phyloP scores from a whole-genome alignment of 1,140 invertebrate genomes.

The Mya arenaria region DNA sequence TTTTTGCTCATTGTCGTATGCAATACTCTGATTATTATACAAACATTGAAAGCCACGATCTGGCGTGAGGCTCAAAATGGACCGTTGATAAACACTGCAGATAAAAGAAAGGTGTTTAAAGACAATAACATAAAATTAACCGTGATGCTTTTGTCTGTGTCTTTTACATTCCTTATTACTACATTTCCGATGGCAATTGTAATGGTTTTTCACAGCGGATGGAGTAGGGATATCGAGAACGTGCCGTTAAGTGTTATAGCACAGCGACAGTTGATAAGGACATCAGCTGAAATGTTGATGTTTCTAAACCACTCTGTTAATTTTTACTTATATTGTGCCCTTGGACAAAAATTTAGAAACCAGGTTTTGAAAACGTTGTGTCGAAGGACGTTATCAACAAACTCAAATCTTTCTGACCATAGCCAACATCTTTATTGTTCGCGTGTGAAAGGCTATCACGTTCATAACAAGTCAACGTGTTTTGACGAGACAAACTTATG shows the following conservation, averaged over 20 bases:
- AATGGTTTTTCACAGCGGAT: conserved; percentile 69
- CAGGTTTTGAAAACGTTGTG: conserved; percentile 73
- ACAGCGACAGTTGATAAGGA: conserved; percentile 61
- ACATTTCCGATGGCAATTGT: conserved; percentile 78
- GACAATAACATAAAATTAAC: conserved; percentile 74
- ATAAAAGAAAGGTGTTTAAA: conserved; percentile 57
- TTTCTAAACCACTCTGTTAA: conserved; percentile 81
- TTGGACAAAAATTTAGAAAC: conserved; percentile 78
- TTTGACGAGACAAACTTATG: conserved; percentile 52
- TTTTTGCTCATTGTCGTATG: conserved; percentile 66
- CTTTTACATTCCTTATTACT: conserved; percentile 78
- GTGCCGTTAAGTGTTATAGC: conserved; percentile 5
- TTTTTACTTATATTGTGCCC: conserved; percentile 80
- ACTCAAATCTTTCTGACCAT: conserved; percentile 65
- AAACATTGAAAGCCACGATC: conserved; percentile 61
- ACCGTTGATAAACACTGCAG: conserved; percentile 54
- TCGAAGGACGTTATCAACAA: conserved; percentile 53
- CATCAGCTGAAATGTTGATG: conserved; percentile 76
- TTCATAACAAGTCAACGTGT: conserved; percentile 41
- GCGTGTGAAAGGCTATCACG: conserved; percentile 42
- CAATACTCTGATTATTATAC: conserved; percentile 66
- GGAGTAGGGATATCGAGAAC: conserved; percentile 43
- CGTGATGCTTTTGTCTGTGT: conserved; percentile 79
- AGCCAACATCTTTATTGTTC: conserved; percentile 66
- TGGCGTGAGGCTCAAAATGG: conserved; percentile 60